Base-by-base conservation (phyloP, 2,797 vertebrate species). In the Sitta carolinensis region DNA sequence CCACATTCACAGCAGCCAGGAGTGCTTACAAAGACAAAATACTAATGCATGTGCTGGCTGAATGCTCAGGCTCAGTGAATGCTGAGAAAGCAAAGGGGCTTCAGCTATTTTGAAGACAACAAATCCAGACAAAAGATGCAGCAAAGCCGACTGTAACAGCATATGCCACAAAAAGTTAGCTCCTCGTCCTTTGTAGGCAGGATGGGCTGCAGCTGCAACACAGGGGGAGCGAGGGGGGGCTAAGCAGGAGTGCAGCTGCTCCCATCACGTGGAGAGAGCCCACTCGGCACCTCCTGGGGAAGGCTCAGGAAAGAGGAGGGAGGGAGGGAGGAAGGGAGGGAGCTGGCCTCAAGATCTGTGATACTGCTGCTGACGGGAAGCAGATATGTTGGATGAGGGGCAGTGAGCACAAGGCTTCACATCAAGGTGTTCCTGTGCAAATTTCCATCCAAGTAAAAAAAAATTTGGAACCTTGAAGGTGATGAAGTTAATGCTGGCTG, bases 211-310 rank as follows among this genome's bases (percentile, higher is more conserved):
- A 96, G 96, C 96, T 96, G 96, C 94, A 52, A 3, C 2, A 12
- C 21, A 34, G 90, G 94, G 90, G 93, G 85, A 87, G 89, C 3
- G 9, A 26, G 72, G 82, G 62, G 87, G 87, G 40, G 72, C 57
- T 16, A 78, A 84, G 92, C 89, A 81, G 90, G 92, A 93, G 81
- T 8, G 95, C 96, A 96, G 96, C 96, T 96, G 96, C 96, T 95
- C 94, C 92, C 50, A 0, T 94, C 95, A 95, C 87, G 76, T 80
- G 94, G 69, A 77, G 85, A 93, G 51, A 93, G 75, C 90, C 75
- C 94, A 72, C 13, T 30, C 47, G 1, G 92, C 89, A 94, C 78
- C 96, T 95, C 94, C 92, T 84, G 94, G 74, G 84, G 86, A 90
- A 10, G 64, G 84, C 91, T 84, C 54, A 5, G 81, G 12, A 38